Conservation (phyloP, 2,797 vertebrate genomes). For the Loriculus beryllinus region DNA sequence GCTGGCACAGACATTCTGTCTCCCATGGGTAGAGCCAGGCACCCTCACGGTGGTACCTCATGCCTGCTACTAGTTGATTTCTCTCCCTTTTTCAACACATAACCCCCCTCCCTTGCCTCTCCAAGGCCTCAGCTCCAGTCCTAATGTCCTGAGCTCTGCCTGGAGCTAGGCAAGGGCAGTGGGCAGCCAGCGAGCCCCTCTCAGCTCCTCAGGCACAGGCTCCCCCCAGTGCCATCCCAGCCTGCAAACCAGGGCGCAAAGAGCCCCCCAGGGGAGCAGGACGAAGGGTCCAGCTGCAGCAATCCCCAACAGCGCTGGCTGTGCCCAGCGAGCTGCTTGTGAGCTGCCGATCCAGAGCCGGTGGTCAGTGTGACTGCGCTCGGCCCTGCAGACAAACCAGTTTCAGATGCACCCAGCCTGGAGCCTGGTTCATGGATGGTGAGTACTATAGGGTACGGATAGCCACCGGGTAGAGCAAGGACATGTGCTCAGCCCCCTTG, state of each 20-base stretch:
- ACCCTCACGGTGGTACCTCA: background rate
- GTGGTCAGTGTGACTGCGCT: background rate
- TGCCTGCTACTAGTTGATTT: background rate
- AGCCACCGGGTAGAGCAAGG: slow-evolving; percentile 94
- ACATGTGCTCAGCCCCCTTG: slow-evolving; percentile 98
- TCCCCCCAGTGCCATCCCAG: background rate
- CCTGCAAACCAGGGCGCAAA: rapidly evolving
- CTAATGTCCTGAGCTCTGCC: background rate
- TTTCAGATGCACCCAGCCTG: background rate
- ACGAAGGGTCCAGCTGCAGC: background rate
- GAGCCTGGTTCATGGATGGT: background rate
- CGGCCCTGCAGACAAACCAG: background rate
- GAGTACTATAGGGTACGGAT: slow-evolving; percentile 90
- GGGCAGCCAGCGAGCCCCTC: rapidly evolving
- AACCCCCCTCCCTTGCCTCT: background rate
- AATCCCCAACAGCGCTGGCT: background rate
- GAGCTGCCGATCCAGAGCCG: background rate
- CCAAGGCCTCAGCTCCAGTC: background rate
- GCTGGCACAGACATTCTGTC: rapidly evolving
- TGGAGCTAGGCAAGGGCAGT: background rate
- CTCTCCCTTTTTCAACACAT: background rate
- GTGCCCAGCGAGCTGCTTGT: background rate
- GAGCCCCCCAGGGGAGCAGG: background rate
- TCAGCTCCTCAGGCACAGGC: background rate
- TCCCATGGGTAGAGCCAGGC: background rate